Conservation (phyloP, 2,888 invertebrate species). For the Heliconius charithonia region DNA sequence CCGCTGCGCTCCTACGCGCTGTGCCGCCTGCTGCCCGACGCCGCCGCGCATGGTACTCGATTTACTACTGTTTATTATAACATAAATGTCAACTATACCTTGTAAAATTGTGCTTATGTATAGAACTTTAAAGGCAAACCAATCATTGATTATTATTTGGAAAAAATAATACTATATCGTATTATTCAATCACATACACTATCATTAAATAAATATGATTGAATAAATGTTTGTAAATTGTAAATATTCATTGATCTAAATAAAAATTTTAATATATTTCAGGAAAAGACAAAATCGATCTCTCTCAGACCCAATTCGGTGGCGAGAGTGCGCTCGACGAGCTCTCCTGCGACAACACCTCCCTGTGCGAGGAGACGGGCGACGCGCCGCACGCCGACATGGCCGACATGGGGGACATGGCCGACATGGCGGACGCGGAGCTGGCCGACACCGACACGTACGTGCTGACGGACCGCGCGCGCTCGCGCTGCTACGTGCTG, state of each 20-base stretch:
- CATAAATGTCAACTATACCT: not conserved
- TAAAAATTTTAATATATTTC: slow-evolving; percentile 17
- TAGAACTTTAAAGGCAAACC: too few species aligned
- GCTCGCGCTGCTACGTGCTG: slow-evolving; percentile 69
- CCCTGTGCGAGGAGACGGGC: slow-evolving; percentile 59
- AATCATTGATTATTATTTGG: not conserved
- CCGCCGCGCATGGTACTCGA: slow-evolving; percentile 26
- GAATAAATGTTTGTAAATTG: not conserved
- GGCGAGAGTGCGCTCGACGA: slow-evolving; percentile 54
- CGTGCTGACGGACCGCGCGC: slow-evolving; percentile 70
- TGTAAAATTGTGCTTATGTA: too few species aligned
- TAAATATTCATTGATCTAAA: not conserved
- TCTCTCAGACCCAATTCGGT: slow-evolving; percentile 54
- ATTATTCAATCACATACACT: not conserved
- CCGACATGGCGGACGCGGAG: slow-evolving; percentile 52
- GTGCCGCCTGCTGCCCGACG: slow-evolving; percentile 66
- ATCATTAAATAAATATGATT: too few species aligned
- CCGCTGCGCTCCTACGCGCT: slow-evolving; percentile 69
- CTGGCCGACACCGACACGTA: slow-evolving; percentile 63
- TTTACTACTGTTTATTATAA: not conserved
- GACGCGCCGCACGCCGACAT: slow-evolving; percentile 47
- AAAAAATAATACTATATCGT: too few species aligned
- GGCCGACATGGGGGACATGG: slow-evolving; percentile 51
- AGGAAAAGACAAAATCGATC: slow-evolving; percentile 67
- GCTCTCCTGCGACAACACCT: slow-evolving; percentile 57